Base-by-base conservation (phyloP, 2,113 vertebrate genomes). In the Actinemys pallida region DNA sequence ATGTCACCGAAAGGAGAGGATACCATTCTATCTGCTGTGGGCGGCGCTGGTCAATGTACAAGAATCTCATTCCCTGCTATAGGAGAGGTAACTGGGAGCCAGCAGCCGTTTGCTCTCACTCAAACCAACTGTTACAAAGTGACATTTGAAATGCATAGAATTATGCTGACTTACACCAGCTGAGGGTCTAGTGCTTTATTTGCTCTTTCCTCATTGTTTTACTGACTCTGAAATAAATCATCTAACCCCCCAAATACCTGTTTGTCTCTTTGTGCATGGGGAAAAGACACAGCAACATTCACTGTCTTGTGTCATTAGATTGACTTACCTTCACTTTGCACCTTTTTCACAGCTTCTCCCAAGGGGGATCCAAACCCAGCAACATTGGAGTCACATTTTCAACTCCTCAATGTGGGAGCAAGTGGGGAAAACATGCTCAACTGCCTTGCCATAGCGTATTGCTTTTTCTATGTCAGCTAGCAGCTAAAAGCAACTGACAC, bases 401-500 rank as follows among this genome's bases (percentile, higher is more conserved):
- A 88, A 76, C 57, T 88, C 22, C 56, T 82, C 52, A 89, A 86
- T 22, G 20, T 7, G 94, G 83, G 31, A 62, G 25, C 16, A 78
- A 59, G 22, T 86, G 81, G 19, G 89, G 92, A 89, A 95, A 96
- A 76, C 78, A 81, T 76, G 27, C 50, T 59, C 50, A 92, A 81
- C 54, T 56, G 13, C 35, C 27, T 76, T 54, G 65, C 50, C 39
- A 35, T 85, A 94, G 79, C 39, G 50, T 84, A 88, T 88, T 78
- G 88, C 76, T 84, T 83, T 95, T 79, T 81, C 78, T 81, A 45
- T 81, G 76, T 88, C 83, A 84, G 95, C 96, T 94, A 93, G 65
- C 90, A 97, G 88, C 83, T 84, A 95, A 92, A 65, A 94, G 87
- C 96, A 93, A 93, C 94, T 93, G 89, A 97, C 93, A 94, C 96